These are phyloP conservation scores for Chrysaora quinquecirrha DNA, from an alignment of 30 jellyfish, hydroid and myxozoan genomes.

Conservation along the genomic window DNA sequence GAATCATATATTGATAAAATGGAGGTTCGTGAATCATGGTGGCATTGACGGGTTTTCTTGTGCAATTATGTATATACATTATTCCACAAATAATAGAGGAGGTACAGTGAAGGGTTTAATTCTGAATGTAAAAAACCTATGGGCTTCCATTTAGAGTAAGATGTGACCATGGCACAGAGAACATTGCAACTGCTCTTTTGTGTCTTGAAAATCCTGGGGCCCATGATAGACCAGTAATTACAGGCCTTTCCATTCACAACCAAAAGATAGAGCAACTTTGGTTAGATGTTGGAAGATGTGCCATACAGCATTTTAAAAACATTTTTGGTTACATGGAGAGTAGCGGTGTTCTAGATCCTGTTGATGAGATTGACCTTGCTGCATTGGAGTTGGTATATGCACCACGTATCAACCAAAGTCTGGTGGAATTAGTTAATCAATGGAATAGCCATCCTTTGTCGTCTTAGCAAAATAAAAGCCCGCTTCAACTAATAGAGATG, in stretches of 20 bases:
- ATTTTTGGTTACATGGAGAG: constrained; percentile 8
- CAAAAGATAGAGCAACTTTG: constrained; percentile 6
- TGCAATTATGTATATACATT: background rate
- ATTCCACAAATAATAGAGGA: background rate
- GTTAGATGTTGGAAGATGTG: background rate
- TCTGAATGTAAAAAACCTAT: background rate
- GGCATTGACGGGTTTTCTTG: background rate
- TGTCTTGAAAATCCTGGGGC: background rate
- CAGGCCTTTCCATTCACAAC: constrained; percentile 1
- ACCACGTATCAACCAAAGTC: constrained; percentile 7
- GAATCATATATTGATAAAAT: background rate
- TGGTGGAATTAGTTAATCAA: background rate
- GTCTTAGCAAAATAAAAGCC: constrained; percentile 8
- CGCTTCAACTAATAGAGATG: constrained; percentile 10
- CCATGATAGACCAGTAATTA: background rate
- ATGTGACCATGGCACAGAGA: background rate
- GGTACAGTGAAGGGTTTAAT: background rate
- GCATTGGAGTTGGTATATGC: background rate
- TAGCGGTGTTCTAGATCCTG: background rate
- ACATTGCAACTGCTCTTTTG: background rate
- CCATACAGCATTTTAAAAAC: constrained; percentile 3
- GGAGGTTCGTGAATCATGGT: background rate
- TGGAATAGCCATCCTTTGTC: constrained; percentile 17
- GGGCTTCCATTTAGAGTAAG: background rate
- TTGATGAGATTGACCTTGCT: constrained; percentile 1